phyloP scores from a whole-genome alignment of 2,888 invertebrate species.

The Furcula furcula region DNA sequence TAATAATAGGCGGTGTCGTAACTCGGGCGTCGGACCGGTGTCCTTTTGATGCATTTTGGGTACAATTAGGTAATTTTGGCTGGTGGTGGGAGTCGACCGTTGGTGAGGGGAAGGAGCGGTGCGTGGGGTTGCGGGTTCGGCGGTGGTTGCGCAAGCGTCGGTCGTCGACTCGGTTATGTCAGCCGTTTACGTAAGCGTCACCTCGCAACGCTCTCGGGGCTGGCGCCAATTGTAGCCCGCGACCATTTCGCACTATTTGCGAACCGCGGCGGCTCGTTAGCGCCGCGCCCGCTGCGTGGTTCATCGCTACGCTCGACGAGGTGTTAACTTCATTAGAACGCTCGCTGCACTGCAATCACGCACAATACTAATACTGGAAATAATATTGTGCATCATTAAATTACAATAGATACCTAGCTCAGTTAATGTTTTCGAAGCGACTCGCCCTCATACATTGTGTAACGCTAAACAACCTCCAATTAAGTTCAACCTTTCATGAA shows the following conservation, averaged over 20 bases:
- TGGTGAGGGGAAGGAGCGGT: constrained; percentile 53
- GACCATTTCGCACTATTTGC: constrained; percentile 76
- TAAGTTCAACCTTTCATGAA: constrained; percentile 72
- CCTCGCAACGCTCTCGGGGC: constrained; percentile 74
- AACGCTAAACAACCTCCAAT: constrained; percentile 54
- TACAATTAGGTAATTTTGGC: constrained; percentile 73
- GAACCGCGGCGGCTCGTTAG: constrained; percentile 60
- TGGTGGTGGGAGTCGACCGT: constrained; percentile 51
- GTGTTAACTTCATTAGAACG: constrained; percentile 43
- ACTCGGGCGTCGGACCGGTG: constrained; percentile 64
- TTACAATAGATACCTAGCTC: constrained; percentile 19
- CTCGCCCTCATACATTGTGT: constrained; percentile 40
- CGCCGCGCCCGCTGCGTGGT: constrained; percentile 45
- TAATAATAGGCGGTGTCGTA: constrained; percentile 66
- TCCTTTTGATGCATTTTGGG: constrained; percentile 75
- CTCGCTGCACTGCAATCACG: constrained; percentile 6
- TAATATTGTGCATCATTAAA: constrained; percentile 12
- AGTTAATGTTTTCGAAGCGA: constrained; percentile 28
- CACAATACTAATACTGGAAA: constrained; percentile 11
- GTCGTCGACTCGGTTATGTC: constrained; percentile 81
- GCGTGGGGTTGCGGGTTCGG: constrained; percentile 76
- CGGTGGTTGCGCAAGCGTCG: constrained; percentile 74
- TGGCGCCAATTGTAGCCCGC: constrained; percentile 67
- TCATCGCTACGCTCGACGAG: constrained; percentile 33
- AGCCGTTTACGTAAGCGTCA: constrained; percentile 77